Base-by-base conservation (phyloP, 2,888 invertebrate species). In the Lepeophtheirus nordmannii region DNA sequence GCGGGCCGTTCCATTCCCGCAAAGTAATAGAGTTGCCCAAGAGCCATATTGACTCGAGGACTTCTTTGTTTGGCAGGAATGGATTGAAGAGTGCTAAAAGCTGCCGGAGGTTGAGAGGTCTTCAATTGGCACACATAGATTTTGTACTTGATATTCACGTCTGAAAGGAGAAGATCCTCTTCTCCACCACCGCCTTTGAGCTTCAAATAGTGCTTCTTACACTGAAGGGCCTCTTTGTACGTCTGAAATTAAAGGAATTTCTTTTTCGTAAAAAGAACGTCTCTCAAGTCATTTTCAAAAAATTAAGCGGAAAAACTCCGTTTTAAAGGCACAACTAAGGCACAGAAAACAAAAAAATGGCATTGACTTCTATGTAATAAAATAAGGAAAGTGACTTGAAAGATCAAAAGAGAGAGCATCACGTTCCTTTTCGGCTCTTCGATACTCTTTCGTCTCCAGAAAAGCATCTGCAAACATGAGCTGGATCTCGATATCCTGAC, bases 31-130 rank as follows among this genome's bases (percentile, higher is more conserved):
- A 88, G 78, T 73, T 83, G 83, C 8, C 84, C 88, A 65, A 89
- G 74, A 12, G 87, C 82, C 81, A 87, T 82, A 72, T 88, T 86
- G 5, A 87, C 81, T 74, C 85, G 84, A 0, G 85, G 79, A 23
- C 82, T 83, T 67, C 87, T 78, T 65, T 82, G 81, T 72, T 85
- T 84, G 0, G 80, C 82, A 23, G 83, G 81, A 66, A 81, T 78
- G 38, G 78, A 77, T 69, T 81, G 79, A 46, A 81, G 71, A 68
- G 78, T 75, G 56, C 73, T 73, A 64, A 79, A 75, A 0, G 80
- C 87, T 73, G 22, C 20, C 7, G 59, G 58, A 38, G 41, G 46
- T 17, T 39, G 57, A 41, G 41, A 30, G 40, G 62, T 58, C 62
- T 61, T 58, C 58, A 37, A 30, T 58, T 38, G 41, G 58, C 41